Percentiles rank a stretch among this genome's conserved stretches.
phyloP scores from a whole-genome alignment of 2,113 vertebrate genomes.

The Leucopsar rothschildi region DNA sequence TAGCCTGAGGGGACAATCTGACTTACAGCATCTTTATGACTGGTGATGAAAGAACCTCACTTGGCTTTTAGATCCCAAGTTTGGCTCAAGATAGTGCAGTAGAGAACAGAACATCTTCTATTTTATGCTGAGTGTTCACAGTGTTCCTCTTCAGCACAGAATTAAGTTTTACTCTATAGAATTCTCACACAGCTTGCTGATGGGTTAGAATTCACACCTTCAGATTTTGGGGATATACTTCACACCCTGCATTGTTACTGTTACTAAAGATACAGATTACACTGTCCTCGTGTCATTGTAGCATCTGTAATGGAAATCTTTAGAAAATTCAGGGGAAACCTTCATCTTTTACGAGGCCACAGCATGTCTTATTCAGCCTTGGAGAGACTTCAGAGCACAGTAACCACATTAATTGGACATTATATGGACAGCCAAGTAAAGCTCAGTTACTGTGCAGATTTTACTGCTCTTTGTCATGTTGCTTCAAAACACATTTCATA shows the following conservation, averaged over 20 bases:
- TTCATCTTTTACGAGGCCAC: background rate
- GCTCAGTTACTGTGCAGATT: background rate
- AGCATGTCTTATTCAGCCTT: slow-evolving; percentile 2
- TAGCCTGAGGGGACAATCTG: slow-evolving; percentile 57
- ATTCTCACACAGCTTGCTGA: slow-evolving; percentile 20
- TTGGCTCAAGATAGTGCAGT: slow-evolving; percentile 37
- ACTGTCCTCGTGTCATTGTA: slow-evolving; percentile 19
- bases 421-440: background rate
- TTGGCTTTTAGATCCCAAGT: slow-evolving; percentile 54
- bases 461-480: slow-evolving; percentile 1
- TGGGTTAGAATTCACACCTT: slow-evolving; percentile 43
- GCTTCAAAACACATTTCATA: slow-evolving; percentile 16
- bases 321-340: background rate
- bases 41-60: slow-evolving; percentile 54
- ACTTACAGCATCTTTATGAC: slow-evolving; percentile 52
- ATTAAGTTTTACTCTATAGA: slow-evolving; percentile 41
- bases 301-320: background rate
- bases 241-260: slow-evolving; percentile 46
- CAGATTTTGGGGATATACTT: slow-evolving; percentile 55
- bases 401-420: slow-evolving; percentile 15
- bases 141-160: slow-evolving; percentile 40
- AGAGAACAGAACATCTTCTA: slow-evolving; percentile 56
- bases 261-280: slow-evolving; percentile 23
- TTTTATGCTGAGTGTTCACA: slow-evolving; percentile 42
- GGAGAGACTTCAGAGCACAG: slow-evolving; percentile 22